Conservation (phyloP, 2,113 vertebrate species). For the Thomomys bottae region DNA sequence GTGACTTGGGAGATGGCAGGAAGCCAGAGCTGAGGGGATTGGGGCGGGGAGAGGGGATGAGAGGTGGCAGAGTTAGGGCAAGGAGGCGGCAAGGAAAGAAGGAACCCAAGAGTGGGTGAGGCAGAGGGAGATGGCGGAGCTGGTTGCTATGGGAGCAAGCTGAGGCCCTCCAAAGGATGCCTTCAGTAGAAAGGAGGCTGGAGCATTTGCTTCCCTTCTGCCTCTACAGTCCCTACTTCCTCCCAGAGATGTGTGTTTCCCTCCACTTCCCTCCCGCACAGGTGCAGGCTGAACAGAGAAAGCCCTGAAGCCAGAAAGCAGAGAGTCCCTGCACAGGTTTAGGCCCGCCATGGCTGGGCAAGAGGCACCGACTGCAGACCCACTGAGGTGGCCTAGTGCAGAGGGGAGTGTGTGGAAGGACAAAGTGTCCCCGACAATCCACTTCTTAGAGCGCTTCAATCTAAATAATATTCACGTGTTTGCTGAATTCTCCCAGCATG, state of each 20-base stretch:
- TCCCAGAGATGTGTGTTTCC: background rate
- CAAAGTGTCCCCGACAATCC: background rate
- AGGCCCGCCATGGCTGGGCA: background rate
- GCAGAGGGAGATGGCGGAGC: background rate
- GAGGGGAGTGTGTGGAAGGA: too few relatives aligned
- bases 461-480: background rate
- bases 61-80: too few relatives aligned
- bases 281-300: background rate
- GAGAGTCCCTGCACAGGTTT: background rate
- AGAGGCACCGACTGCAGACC: background rate
- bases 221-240: too few relatives aligned
- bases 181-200: background rate
- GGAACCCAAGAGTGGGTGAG: background rate
- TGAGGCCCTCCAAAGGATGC: too few relatives aligned
- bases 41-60: too few relatives aligned
- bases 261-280: background rate
- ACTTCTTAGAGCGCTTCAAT: background rate
- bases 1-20: background rate
- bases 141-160: background rate
- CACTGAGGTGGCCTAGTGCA: background rate
- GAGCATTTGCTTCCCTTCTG: background rate
- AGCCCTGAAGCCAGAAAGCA: slow-evolving; percentile 28
- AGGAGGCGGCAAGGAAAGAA: background rate
- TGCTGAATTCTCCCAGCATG: background rate
- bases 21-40: background rate